A percentile compares a stretch with the other conserved stretches of the same genome.
Evolutionary conservation across 2,888 invertebrate species (phyloP).

Genomic region (Smittia sp.): DNA sequence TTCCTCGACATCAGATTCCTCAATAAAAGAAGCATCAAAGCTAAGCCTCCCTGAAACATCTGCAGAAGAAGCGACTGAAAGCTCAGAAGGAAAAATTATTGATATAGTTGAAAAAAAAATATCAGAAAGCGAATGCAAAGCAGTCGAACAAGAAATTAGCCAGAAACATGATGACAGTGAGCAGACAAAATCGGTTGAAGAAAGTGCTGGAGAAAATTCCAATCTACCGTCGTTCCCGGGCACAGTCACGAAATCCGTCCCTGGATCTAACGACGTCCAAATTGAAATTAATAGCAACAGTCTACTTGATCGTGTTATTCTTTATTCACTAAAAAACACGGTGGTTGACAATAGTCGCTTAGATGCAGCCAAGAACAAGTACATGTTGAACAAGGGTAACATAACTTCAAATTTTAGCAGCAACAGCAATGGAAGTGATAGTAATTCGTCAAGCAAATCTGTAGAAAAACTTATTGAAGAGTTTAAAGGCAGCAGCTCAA

Average conservation of each 20-base stretch:
- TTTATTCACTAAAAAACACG: conserved; percentile 27
- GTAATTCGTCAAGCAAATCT: conserved; percentile 34
- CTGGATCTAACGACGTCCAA: conserved; percentile 10
- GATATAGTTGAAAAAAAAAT: too few relatives aligned
- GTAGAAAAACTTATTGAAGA: conserved; percentile 34
- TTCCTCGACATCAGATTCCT: too few relatives aligned
- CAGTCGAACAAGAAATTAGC: too few relatives aligned
- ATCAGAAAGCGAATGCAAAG: too few relatives aligned
- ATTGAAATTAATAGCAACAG: conserved; percentile 28
- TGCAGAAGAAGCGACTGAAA: too few relatives aligned
- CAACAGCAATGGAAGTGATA: conserved; percentile 33
- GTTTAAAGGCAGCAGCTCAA: conserved; percentile 26
- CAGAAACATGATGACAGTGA: neutral
- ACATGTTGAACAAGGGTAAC: conserved; percentile 11
- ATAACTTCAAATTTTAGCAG: neutral
- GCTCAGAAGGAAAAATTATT: too few relatives aligned
- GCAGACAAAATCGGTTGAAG: neutral
- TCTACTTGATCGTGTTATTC: conserved; percentile 26
- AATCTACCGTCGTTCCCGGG: conserved; percentile 3
- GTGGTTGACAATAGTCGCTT: conserved; percentile 32
- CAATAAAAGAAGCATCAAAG: too few relatives aligned
- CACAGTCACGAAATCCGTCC: neutral
- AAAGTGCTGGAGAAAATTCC: neutral
- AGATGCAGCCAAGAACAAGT: conserved; percentile 37
- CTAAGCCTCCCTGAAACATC: too few relatives aligned